Evolutionary conservation across 2,113 vertebrate genomes (phyloP).

Genomic region (Rhadina sibilatrix): DNA sequence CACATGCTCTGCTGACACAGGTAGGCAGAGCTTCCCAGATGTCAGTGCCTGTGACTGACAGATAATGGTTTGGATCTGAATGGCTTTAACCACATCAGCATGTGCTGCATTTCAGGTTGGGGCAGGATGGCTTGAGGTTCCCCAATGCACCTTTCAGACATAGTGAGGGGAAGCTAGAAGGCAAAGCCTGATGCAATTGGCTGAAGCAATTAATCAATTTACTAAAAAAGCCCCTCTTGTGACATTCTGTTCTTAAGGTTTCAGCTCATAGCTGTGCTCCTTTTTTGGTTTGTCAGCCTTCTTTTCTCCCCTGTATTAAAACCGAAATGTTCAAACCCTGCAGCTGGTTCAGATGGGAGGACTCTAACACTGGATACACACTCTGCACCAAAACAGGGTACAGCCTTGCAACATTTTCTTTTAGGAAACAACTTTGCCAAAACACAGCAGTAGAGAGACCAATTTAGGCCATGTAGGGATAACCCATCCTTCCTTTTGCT

Average conservation of each 20-base stretch:
- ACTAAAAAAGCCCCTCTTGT: neutral
- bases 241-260: neutral
- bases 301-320: neutral
- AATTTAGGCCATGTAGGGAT: neutral
- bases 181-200: neutral
- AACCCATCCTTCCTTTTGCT: neutral
- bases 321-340: neutral
- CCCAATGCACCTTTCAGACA: neutral
- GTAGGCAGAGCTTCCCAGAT: neutral
- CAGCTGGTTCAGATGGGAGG: neutral
- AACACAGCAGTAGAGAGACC: neutral
- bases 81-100: neutral
- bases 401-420: neutral
- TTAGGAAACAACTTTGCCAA: neutral
- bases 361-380: neutral
- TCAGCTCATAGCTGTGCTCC: neutral
- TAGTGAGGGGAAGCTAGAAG: neutral
- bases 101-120: neutral
- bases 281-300: neutral
- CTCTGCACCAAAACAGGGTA: rapidly evolving
- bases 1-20: neutral
- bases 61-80: neutral
- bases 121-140: neutral
- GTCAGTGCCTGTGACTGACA: neutral
- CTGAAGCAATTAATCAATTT: neutral